Evolutionary conservation across 2,888 invertebrate species (phyloP), one percentile per base, ranked within the genome.

Genomic region (Idaea straminata): DNA sequence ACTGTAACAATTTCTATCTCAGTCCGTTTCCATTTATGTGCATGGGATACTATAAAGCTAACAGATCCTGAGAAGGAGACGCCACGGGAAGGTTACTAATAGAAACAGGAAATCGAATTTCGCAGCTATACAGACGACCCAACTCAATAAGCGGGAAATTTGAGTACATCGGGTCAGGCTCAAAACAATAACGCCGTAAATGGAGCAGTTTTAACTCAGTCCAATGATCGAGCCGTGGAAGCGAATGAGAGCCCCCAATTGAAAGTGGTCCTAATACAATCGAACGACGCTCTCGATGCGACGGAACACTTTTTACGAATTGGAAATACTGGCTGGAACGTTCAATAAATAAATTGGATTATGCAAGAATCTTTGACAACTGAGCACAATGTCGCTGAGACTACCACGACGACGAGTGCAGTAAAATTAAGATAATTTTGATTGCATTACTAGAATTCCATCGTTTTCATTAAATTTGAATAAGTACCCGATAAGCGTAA

Each of bases 111-210:
- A 88, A 86, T 86, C 77, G 77, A 79, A 82, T 84, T 83, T 82
- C 64, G 77, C 79, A 70, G 74, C 74, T 74, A 71, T 75, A 75
- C 77, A 77, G 72, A 74, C 72, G 74, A 73, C 71, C 69, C 76
- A 74, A 81, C 79, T 78, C 78, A 79, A 82, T 84, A 79, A 79
- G 59, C 70, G 72, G 75, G 73, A 74, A 80, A 79, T 80, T 79
- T 72, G 78, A 76, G 72, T 77, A 79, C 79, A 75, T 78, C 79
- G 77, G 82, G 80, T 81, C 83, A 82, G 77, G 77, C 76, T 79
- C 80, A 82, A 86, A 85, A 85, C 85, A 84, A 83, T 82, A 81
- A 82, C 79, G 74, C 78, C 74, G 83, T 83, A 85, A 86, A 87
- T 87, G 79, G 86, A 83, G 77, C 86, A 87, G 78, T 75, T 81